phyloP scores from a whole-genome alignment of 2,888 invertebrate species.

The Myopa tessellatipennis region DNA sequence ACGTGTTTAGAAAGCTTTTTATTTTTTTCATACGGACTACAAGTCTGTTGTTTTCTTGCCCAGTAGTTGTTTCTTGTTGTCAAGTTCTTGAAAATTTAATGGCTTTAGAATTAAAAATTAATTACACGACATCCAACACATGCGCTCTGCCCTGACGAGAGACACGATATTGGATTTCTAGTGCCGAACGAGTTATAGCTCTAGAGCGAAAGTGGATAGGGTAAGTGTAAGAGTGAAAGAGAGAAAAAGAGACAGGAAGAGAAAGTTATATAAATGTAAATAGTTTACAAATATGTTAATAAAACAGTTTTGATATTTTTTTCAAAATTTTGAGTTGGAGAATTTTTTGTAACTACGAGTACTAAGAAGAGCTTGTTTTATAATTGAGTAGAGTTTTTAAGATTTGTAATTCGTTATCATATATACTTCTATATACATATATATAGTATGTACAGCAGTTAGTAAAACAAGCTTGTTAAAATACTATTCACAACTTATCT shows the following conservation, averaged over 20 bases:
- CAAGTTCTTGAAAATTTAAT: conserved; percentile 37
- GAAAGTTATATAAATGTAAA: conserved; percentile 17
- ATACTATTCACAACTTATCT: conserved; percentile 61
- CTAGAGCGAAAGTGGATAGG: conserved; percentile 7
- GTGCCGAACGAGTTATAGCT: conserved; percentile 9
- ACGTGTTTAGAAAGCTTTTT: conserved; percentile 42
- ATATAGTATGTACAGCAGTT: conserved; percentile 52
- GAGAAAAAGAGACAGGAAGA: not conserved
- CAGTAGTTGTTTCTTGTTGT: conserved; percentile 22
- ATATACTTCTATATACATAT: conserved; percentile 39
- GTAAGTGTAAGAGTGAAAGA: conserved; percentile 52
- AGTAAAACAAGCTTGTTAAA: conserved; percentile 29
- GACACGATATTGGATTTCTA: conserved; percentile 64
- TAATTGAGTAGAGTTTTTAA: conserved; percentile 44
- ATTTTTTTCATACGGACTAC: conserved; percentile 37
- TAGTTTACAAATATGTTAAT: conserved; percentile 4
- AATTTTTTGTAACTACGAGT: conserved; percentile 16
- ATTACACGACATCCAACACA: conserved; percentile 69
- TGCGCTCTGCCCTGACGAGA: conserved; percentile 69
- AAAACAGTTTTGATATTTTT: conserved; percentile 3
- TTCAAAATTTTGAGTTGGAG: not conserved
- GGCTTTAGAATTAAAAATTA: conserved; percentile 40
- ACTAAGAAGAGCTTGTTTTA: conserved; percentile 44
- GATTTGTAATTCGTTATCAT: conserved; percentile 35
- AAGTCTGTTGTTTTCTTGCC: conserved; percentile 45